Conservation (phyloP, 2,797 vertebrate genomes). For the Coreius guichenoti region DNA sequence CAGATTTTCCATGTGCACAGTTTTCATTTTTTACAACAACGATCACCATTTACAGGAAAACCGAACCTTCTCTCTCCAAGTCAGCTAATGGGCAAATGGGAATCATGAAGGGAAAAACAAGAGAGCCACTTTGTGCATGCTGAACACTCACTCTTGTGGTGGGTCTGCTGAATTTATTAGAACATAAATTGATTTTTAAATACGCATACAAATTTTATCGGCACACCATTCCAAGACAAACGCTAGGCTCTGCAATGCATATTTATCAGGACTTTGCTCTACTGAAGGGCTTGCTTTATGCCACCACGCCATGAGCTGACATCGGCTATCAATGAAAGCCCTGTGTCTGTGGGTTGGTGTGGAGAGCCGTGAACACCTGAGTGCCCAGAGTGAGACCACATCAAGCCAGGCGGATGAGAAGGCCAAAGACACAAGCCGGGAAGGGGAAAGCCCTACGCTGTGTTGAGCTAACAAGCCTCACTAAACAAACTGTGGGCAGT, state of each 20-base stretch:
- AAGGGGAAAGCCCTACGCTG: constrained; percentile 64
- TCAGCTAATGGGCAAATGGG: constrained; percentile 56
- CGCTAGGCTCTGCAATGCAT: constrained; percentile 68
- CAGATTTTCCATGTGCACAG: constrained; percentile 67
- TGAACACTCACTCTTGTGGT: constrained; percentile 76
- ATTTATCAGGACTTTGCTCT: constrained; percentile 69
- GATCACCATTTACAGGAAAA: constrained; percentile 64
- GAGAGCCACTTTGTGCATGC: constrained; percentile 67
- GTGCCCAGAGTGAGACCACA: constrained; percentile 70
- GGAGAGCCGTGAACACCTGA: constrained; percentile 67
- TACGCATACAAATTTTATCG: constrained; percentile 74
- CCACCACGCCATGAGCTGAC: constrained; percentile 72
- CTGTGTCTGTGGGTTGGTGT: constrained; percentile 71
- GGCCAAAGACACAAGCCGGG: constrained; percentile 66
- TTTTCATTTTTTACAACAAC: constrained; percentile 65
- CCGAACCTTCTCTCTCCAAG: constrained; percentile 54
- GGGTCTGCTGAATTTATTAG: constrained; percentile 79
- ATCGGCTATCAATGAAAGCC: constrained; percentile 74
- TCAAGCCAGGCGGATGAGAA: constrained; percentile 70
- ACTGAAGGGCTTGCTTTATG: constrained; percentile 78
- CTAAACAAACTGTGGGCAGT: constrained; percentile 69
- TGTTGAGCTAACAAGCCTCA: constrained; percentile 71
- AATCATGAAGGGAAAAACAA: constrained; percentile 52
- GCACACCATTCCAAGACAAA: constrained; percentile 76
- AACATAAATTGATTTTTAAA: constrained; percentile 82